Conservation (phyloP, 1,140 invertebrate genomes). For the Ruditapes philippinarum region DNA sequence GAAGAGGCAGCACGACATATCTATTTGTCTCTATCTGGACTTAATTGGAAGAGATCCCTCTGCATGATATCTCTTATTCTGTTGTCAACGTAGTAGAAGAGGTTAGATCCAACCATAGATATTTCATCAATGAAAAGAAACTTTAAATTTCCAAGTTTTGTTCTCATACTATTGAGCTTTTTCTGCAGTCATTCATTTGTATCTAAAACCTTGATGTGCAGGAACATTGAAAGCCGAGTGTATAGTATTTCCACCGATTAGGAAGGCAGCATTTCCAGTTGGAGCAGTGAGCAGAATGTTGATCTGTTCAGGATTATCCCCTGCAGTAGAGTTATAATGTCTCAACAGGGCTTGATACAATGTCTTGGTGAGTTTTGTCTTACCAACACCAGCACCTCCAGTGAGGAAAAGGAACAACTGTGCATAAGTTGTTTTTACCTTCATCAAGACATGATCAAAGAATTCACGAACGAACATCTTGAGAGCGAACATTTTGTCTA, state of each 20-base stretch:
- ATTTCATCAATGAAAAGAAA: conserved; percentile 62
- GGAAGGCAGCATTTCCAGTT: conserved; percentile 51
- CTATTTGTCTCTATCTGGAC: conserved; percentile 52
- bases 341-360: conserved; percentile 30
- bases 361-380: conserved; percentile 9
- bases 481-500: no score
- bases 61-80: conserved; percentile 38
- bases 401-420: neutral
- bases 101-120: conserved; percentile 59
- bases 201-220: conserved; percentile 24
- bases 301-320: neutral
- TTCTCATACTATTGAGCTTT: conserved; percentile 40
- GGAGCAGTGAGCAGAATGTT: conserved; percentile 37
- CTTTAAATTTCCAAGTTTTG: conserved; percentile 23
- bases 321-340: neutral
- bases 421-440: neutral
- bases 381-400: conserved; percentile 60
- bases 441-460: neutral
- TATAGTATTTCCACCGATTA: neutral
- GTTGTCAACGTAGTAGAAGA: conserved; percentile 54
- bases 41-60: conserved; percentile 60
- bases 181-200: neutral
- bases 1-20: conserved; percentile 28
- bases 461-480: neutral
- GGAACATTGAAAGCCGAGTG: conserved; percentile 30